Conservation (phyloP, 2,113 vertebrate species). For the Scophthalmus maximus region DNA sequence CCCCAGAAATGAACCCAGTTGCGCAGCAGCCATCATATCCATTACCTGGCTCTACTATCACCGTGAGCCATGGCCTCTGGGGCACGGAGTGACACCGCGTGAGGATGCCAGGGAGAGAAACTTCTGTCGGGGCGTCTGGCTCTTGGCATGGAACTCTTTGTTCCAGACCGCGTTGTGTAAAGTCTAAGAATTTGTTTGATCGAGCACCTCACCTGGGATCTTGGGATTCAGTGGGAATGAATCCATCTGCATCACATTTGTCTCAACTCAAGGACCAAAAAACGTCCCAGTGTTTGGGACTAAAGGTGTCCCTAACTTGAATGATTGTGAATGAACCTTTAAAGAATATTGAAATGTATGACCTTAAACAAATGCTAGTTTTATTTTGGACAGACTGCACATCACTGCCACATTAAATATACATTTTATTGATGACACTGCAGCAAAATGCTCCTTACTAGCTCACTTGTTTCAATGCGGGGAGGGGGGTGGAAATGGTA, state of each 20-base stretch:
- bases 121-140: conserved; percentile 24
- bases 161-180: background rate
- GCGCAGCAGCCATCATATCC: conserved; percentile 60
- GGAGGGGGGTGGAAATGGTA: conserved; percentile 36
- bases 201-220: conserved; percentile 4
- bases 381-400: conserved; percentile 3
- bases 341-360: no score
- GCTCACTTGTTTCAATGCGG: conserved; percentile 21
- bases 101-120: conserved; percentile 29
- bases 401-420: conserved; percentile 13
- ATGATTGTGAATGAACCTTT: no score
- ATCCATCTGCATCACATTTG: conserved; percentile 12
- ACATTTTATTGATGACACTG: conserved; percentile 23
- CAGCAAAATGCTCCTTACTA: conserved; percentile 21
- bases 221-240: conserved; percentile 34
- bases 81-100: conserved; percentile 38
- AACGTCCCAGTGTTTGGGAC: conserved; percentile 9
- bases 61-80: conserved; percentile 42
- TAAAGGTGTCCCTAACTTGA: no score
- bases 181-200: conserved; percentile 15
- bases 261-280: conserved; percentile 5
- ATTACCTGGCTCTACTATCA: conserved; percentile 54
- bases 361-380: no score
- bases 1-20: conserved; percentile 49
- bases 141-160: background rate